Percentiles rank a stretch among this genome's conserved stretches.
Conservation (phyloP, 2,888 invertebrate species). For the Hemithea aestivaria region DNA sequence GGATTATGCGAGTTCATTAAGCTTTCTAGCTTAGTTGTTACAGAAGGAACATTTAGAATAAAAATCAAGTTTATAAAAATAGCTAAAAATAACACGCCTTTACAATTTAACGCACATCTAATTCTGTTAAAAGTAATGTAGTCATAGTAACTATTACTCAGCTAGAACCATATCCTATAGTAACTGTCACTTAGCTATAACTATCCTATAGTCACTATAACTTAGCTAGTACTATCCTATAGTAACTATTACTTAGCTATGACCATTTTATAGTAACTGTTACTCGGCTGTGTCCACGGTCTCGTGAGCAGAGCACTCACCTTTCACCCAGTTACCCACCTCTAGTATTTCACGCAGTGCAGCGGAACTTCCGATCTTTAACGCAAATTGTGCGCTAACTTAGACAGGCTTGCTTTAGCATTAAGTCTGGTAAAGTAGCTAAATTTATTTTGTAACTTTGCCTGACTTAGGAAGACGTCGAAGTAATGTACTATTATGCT, state of each 20-base stretch:
- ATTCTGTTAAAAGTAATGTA: no score
- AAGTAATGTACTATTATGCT: no score
- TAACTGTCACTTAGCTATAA: not conserved
- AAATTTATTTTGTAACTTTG: no score
- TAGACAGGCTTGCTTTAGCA: no score
- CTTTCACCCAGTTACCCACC: constrained; percentile 52
- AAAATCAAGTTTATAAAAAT: no score
- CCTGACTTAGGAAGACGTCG: no score
- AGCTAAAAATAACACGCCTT: no score
- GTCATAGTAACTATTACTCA: constrained; percentile 1
- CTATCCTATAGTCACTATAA: not conserved
- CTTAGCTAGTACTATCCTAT: not conserved
- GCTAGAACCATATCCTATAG: not conserved
- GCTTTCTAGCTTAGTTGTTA: no score
- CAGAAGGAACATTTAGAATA: no score
- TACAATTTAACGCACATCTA: no score
- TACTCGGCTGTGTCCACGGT: constrained; percentile 6
- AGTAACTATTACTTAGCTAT: constrained; percentile 4
- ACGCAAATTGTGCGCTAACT: constrained; percentile 3
- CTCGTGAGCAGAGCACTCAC: constrained; percentile 41
- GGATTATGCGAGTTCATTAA: no score
- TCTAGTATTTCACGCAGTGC: constrained; percentile 40
- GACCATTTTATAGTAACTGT: constrained; percentile 3
- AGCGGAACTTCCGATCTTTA: constrained; percentile 34
- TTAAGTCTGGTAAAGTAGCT: no score